phyloP scores from a whole-genome alignment of 2,113 vertebrate species.

The Gambusia holbrooki region DNA sequence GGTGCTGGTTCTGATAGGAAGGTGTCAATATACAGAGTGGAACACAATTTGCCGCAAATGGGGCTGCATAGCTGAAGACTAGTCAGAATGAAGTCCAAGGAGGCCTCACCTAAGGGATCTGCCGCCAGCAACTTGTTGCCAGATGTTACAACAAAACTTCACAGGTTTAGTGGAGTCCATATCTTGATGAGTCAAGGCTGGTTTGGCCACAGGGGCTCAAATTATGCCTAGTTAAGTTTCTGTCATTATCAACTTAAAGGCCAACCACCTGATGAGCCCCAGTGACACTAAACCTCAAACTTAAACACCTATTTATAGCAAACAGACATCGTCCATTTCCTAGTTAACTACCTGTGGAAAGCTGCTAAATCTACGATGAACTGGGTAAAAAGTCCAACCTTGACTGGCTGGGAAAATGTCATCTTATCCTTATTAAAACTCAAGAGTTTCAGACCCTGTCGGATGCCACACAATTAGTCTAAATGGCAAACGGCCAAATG shows the following conservation, averaged over 20 bases:
- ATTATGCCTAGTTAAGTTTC: neutral
- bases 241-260: conserved; percentile 37
- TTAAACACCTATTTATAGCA: conserved; percentile 37
- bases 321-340: conserved; percentile 36
- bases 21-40: no score
- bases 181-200: neutral
- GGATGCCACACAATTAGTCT: conserved; percentile 71
- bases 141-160: neutral
- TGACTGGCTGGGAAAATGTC: conserved; percentile 47
- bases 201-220: no score
- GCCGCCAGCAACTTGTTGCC: neutral
- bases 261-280: conserved; percentile 38
- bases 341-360: conserved; percentile 40
- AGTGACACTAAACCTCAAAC: conserved; percentile 16
- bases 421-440: conserved; percentile 71
- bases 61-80: no score
- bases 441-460: conserved; percentile 63
- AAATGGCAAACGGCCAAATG: conserved; percentile 66
- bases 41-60: no score
- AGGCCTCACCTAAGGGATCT: neutral
- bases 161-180: neutral
- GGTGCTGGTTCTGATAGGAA: no score
- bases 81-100: neutral
- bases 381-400: conserved; percentile 24
- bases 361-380: conserved; percentile 49